Evolutionary conservation across 2,113 vertebrate genomes (phyloP).

Genomic region (Corythoichthys intestinalis): DNA sequence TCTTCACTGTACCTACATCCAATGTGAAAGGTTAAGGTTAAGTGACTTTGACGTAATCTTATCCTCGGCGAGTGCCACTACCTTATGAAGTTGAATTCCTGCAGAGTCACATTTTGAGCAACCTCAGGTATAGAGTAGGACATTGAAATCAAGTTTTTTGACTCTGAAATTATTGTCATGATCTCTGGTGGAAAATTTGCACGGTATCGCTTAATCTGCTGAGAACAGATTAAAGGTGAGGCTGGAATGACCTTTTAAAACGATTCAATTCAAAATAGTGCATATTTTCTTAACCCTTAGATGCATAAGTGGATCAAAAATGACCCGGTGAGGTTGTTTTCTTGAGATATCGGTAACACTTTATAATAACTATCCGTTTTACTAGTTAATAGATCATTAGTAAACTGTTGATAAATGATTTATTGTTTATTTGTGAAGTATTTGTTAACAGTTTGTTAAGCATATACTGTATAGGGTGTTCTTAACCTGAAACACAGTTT

Average conservation of each 20-base stretch:
- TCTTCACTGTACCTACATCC: conserved; percentile 1
- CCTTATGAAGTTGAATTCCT: conserved; percentile 6
- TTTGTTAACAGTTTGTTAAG: no score
- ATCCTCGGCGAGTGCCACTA: neutral
- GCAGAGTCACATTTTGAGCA: conserved; percentile 5
- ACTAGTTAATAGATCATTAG: no score
- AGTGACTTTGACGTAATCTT: neutral
- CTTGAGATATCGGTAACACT: no score
- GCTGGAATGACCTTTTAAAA: neutral
- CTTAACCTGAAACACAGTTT: no score
- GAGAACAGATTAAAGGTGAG: neutral
- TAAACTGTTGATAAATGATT: no score
- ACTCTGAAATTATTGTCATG: conserved; percentile 7
- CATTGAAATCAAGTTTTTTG: conserved; percentile 6
- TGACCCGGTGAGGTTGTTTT: no score
- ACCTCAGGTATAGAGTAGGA: conserved; percentile 1
- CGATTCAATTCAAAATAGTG: neutral
- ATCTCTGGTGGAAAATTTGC: conserved; percentile 4
- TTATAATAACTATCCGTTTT: no score
- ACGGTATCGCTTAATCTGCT: neutral
- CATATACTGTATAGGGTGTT: no score
- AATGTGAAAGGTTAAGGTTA: neutral
- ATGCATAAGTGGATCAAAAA: no score
- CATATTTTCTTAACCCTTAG: neutral
- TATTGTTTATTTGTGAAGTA: no score